Evolutionary conservation across 2,113 vertebrate species (phyloP), one percentile per base, ranked within the genome.

Genomic region (Cacatua alba): DNA sequence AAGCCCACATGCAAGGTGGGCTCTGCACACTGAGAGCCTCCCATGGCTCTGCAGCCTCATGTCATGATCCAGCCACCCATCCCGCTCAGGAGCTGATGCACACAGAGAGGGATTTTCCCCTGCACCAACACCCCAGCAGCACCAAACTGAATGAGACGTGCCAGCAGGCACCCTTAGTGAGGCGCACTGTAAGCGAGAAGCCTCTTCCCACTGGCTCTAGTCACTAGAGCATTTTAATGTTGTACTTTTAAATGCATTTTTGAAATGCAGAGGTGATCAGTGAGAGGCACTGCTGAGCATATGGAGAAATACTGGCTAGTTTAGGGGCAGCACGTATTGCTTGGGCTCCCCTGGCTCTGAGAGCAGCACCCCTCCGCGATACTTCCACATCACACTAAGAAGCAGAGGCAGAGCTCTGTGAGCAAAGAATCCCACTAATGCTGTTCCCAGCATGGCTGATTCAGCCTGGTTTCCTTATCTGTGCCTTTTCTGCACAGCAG

Each of bases 271-370:
- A 31, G 11, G 9, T 7, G 53, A 21, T 46, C 41, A 6, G 28
- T 4, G 57, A 59, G 57, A 35, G 57, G 33, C 9, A 59, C 57
- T 59, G 33, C 48, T 46, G 79, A 69, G 65, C 33, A 3, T 6
- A 4, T 0, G 0, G 63, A 49, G 33, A 35, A 11, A 20, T 5
- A 18, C 20, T 24, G 0, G 37, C 48, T 13, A 82, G 10, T 11
- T 5, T 7, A 43, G 33, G 31, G 33, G 13, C 3, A 1, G 6
- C 63, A 25, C 24, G 14, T 19, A 9, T 7, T 72, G 10, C 80
- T 35, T 1, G 0, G 70, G n/a, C 55, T 39, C 39, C 39, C 39
- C 39, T 39, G 39, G 39, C 39, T 64, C 76, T 8, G 13, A 53
- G 59, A 51, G 52, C 84, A 77, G 19, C 63, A 25, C 19, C 59